Evolutionary conservation across 2,797 vertebrate species (phyloP).

Genomic region (Micromesistius poutassou): DNA sequence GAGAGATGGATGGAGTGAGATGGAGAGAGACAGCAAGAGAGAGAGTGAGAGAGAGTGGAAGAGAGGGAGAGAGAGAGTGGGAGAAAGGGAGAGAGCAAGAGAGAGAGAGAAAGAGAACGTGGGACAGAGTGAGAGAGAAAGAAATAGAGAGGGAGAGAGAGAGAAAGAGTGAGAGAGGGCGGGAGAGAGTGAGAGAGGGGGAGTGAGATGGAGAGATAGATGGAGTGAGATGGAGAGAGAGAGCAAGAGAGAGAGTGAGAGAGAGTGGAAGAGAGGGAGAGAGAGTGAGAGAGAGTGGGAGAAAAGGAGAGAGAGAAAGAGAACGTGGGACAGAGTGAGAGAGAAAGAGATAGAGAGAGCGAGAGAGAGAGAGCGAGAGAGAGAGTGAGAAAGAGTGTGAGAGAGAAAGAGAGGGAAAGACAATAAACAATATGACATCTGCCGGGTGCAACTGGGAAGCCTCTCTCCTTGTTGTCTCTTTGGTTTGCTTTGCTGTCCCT

Average conservation of each 20-base stretch:
- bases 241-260: slow-evolving; percentile 30
- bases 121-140: no score
- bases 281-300: slow-evolving; percentile 14
- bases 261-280: slow-evolving; percentile 39
- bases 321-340: not conserved
- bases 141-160: slow-evolving; percentile 9
- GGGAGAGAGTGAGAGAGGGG: not conserved
- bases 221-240: slow-evolving; percentile 13
- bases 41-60: no score
- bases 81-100: no score
- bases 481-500: slow-evolving; percentile 61
- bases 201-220: slow-evolving; percentile 38
- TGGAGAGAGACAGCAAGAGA: no score
- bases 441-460: slow-evolving; percentile 45
- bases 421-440: slow-evolving; percentile 66
- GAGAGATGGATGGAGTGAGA: no score
- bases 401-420: slow-evolving; percentile 51
- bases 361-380: slow-evolving; percentile 4
- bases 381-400: slow-evolving; percentile 34
- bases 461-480: slow-evolving; percentile 60
- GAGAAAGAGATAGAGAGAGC: slow-evolving; percentile 26
- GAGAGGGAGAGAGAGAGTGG: no score
- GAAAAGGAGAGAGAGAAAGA: slow-evolving; percentile 4
- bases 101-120: no score
- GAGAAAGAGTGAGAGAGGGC: not conserved